Base-by-base conservation (phyloP, 1,140 invertebrate species). In the Leptinotarsa lineolata region DNA sequence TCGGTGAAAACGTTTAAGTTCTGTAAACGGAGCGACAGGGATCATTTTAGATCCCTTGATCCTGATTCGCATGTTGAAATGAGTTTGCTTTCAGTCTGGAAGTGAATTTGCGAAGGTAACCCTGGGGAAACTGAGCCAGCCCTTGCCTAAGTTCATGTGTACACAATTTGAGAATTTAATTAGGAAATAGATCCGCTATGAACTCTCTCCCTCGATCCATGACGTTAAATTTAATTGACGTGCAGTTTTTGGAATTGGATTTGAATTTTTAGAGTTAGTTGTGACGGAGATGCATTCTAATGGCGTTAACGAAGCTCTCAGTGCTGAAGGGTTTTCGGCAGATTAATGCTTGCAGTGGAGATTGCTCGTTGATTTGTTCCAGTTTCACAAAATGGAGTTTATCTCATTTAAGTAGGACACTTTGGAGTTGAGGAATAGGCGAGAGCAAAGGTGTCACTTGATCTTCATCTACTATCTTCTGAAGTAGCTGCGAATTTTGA, bases 1-100 rank as follows among this genome's bases (percentile, higher is more conserved):
- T 24, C 39, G 63, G 63, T 65, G 63, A 39, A 65, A 65, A 65
- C 63, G 63, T 65, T 65, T 65, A 65, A 65, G 63, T 65, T 65
- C 39, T 65, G 63, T 65, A 65, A 65, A 65, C 63, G 39, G 18
- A 18, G 24, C 39, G 63, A 39, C 63, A 30, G 22, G 63, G 22
- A 65, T 22, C 63, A 39, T 65, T 65, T 65, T 2, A 65, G 63
- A 65, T 65, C 48, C 48, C 48, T 15, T 54, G 48, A 54, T 54
- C 63, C 22, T 65, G 63, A 65, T 65, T 65, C 63, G 63, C 63
- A 65, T 65, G 39, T 65, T 30, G 63, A 65, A 24, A 65, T 65
- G 63, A 65, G 63, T 65, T 65, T 65, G 63, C 63, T 65, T 39
- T 65, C 15, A 65, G 63, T 65, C 63, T 65, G 63, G 63, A 39